These are phyloP conservation scores for Sandelia bainsii DNA, from an alignment of 2,797 vertebrate genomes.

Conservation along the genomic window DNA sequence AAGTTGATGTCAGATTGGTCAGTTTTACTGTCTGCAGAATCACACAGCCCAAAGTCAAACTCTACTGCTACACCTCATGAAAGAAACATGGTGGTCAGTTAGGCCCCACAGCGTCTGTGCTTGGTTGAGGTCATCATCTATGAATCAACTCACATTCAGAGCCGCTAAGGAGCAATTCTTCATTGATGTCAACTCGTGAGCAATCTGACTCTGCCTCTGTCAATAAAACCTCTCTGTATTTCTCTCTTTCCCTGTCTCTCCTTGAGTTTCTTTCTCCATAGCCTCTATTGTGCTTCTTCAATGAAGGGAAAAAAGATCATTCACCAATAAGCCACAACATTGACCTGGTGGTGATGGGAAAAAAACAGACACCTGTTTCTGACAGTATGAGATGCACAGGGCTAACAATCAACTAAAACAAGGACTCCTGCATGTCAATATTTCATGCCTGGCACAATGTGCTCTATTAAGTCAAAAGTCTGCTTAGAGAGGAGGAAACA, in stretches of 20 bases:
- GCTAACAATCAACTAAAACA: too few species aligned
- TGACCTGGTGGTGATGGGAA: too few species aligned
- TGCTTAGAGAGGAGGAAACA: too few species aligned
- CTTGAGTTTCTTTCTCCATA: neutral
- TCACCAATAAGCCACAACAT: too few species aligned
- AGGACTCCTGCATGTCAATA: too few species aligned
- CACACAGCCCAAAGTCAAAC: constrained; percentile 50
- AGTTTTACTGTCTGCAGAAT: constrained; percentile 40
- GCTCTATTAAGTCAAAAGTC: too few species aligned
- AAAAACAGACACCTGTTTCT: too few species aligned
- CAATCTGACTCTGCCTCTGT: constrained; percentile 40
- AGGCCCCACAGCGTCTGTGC: neutral
- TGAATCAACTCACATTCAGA: constrained; percentile 26
- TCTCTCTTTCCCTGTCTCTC: neutral
- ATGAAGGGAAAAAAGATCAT: too few species aligned
- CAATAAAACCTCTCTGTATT: constrained; percentile 13
- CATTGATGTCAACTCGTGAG: constrained; percentile 22
- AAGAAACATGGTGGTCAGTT: constrained; percentile 55
- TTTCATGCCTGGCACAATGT: too few species aligned
- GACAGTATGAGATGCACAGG: too few species aligned
- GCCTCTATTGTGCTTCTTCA: neutral
- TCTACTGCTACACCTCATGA: constrained; percentile 50
- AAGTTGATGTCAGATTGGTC: constrained; percentile 28
- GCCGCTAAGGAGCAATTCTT: constrained; percentile 13
- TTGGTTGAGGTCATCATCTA: constrained; percentile 31